A percentile compares a stretch with the other conserved stretches of the same genome.
phyloP scores from a whole-genome alignment of 2,888 invertebrate genomes.

The Rhogogaster chlorosoma region DNA sequence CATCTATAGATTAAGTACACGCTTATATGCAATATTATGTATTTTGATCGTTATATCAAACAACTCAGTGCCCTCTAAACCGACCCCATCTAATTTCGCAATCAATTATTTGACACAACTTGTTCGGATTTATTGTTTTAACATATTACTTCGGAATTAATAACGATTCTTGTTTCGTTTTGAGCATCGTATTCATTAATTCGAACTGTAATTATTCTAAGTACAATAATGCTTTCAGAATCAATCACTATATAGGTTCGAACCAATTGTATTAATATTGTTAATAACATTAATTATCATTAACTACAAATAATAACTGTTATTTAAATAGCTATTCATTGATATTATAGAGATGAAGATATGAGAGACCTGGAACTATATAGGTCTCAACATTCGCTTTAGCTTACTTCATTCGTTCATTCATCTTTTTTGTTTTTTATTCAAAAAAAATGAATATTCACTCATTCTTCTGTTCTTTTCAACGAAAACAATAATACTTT shows the following conservation, averaged over 20 bases:
- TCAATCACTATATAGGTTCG: neutral
- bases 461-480: neutral
- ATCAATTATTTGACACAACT: neutral
- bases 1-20: neutral
- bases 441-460: neutral
- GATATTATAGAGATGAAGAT: neutral
- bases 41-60: neutral
- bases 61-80: neutral
- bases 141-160: neutral
- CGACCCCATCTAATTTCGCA: neutral
- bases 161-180: neutral
- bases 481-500: neutral
- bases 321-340: neutral
- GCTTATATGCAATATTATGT: neutral
- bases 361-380: neutral
- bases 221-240: neutral
- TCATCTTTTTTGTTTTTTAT: neutral
- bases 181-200: neutral
- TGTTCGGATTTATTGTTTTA: neutral
- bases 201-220: neutral
- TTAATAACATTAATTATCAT: neutral
- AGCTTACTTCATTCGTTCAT: neutral
- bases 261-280: neutral
- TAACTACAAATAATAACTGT: constrained; percentile 1
- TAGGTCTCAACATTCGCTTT: neutral